Percentiles rank a stretch among this genome's conserved stretches.
Conservation (phyloP, 2,888 invertebrate genomes). For the Oscheius myriophilus region DNA sequence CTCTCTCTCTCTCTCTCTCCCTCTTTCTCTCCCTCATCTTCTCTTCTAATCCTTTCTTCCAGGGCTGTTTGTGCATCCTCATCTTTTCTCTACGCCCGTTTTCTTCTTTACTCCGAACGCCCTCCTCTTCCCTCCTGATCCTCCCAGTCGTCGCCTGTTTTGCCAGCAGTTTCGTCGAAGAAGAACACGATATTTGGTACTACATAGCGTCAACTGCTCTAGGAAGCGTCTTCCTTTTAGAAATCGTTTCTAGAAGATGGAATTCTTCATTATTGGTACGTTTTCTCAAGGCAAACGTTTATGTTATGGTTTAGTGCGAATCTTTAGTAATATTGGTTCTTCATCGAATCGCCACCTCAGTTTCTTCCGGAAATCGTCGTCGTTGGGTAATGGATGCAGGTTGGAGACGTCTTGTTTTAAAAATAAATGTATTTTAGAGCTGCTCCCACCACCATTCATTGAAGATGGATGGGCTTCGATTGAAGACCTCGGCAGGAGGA, state of each 20-base stretch:
- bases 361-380: conserved; percentile 41
- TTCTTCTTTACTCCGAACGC: not conserved
- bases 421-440: conserved; percentile 18
- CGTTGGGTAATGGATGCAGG: conserved; percentile 56
- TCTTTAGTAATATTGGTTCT: conserved; percentile 15
- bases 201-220: not conserved
- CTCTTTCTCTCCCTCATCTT: too few relatives aligned
- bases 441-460: conserved; percentile 3
- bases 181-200: conserved; percentile 67
- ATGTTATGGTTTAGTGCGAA: not conserved
- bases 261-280: not conserved
- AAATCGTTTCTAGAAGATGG: not conserved
- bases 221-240: not conserved
- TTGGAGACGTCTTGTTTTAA: conserved; percentile 16
- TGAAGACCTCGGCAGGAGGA: not conserved
- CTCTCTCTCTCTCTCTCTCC: too few relatives aligned
- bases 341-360: conserved; percentile 47
- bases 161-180: conserved; percentile 63
- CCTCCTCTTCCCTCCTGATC: conserved; percentile 3
- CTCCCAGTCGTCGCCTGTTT: not conserved
- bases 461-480: not conserved
- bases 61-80: not conserved
- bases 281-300: too few relatives aligned
- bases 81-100: not conserved
- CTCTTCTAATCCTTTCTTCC: not conserved